Evolutionary conservation across 2,888 invertebrate species (phyloP).

Genomic region (Eugnorisma glareosa): DNA sequence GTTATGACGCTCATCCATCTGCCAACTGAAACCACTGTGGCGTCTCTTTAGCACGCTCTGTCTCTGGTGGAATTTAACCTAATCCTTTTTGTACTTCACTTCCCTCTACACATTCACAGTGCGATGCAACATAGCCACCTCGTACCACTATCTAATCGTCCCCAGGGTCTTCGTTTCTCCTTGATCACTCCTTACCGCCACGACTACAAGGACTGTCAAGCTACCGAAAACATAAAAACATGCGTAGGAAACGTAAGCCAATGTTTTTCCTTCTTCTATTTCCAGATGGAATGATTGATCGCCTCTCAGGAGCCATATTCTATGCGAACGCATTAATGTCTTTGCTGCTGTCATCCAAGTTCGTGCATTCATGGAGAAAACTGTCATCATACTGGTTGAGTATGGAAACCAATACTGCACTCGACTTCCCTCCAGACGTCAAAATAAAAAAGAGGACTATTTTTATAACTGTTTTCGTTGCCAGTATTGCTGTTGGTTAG

Average conservation of each 20-base stretch:
- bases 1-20: too few relatives aligned
- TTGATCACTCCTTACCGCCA: neutral
- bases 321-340: constrained; percentile 89
- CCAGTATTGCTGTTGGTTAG: constrained; percentile 74
- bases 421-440: constrained; percentile 73
- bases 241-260: neutral
- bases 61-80: neutral
- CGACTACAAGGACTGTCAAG: neutral
- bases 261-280: neutral
- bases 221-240: neutral
- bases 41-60: neutral
- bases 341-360: constrained; percentile 87
- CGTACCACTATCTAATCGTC: neutral
- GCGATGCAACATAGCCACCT: neutral
- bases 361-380: constrained; percentile 77
- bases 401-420: constrained; percentile 70
- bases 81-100: neutral
- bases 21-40: neutral
- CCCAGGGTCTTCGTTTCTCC: neutral
- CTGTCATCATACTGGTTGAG: constrained; percentile 76
- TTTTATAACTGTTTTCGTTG: constrained; percentile 73
- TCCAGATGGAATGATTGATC: constrained; percentile 77
- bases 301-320: constrained; percentile 88
- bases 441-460: constrained; percentile 72
- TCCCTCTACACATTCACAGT: neutral